Evolutionary conservation across 2,888 invertebrate species (phyloP), one percentile per base, ranked within the genome.

Genomic region (Cheilosia urbana): DNA sequence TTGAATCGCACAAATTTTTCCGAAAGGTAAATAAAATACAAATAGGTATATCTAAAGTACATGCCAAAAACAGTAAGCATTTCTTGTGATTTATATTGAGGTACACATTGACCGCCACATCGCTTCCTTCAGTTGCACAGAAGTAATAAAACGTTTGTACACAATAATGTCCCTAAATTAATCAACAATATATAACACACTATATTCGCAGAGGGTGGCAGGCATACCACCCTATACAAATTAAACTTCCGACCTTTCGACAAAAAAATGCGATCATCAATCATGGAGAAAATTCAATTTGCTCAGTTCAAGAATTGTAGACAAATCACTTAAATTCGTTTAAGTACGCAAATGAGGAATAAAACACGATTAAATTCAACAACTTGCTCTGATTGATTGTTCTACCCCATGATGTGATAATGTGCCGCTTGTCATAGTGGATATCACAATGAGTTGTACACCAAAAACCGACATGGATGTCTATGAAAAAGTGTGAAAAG

Each of bases 321-420:
- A 75, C 83, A 84, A 84, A 75, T 84, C 83, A 84, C 53, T 79
- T 84, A 69, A 58, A 72, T 69, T 63, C 21, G 63, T 30, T 58
- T 75, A 69, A 75, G 79, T 69, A 68, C 51, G 47, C 30, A 63
- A 57, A 71, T 60, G 45, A 68, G 55, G 66, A 42, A 57, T 55
- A 45, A 69, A 73, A 42, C 69, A 79, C 51, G 57, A 73, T 78
- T 58, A 51, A 73, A 75, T 69, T 79, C 79, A 53, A 30, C 53
- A 65, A 58, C 63, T 19, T 37, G 6, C 49, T 65, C 73, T 83
- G 78, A 83, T 78, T 78, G 83, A 83, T 83, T 83, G 78, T 78
- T 73, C 19, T 72, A 55, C 68, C 68, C 66, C 49, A 57, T 49
- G 57, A 73, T 63, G 83, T 83, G 63, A 83, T 83, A 73, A 83